A percentile compares a stretch with the other conserved stretches of the same genome.
These are phyloP conservation scores for Epirrhoe alternata DNA, from an alignment of 2,888 invertebrate genomes.

Conservation along the genomic window DNA sequence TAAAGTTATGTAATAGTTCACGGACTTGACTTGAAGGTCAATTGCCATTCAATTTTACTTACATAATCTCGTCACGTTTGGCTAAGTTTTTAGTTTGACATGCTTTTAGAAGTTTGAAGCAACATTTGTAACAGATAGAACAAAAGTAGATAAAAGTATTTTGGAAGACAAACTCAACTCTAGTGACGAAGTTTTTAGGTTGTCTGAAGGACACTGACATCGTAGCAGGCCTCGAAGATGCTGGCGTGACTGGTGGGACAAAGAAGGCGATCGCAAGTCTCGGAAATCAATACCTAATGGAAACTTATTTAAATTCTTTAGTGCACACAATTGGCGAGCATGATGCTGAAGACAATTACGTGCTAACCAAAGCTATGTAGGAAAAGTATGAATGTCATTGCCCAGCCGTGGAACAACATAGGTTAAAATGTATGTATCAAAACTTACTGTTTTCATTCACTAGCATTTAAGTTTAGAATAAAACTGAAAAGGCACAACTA, in stretches of 20 bases:
- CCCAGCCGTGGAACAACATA: too few relatives aligned
- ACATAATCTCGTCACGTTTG: slow-evolving; percentile 48
- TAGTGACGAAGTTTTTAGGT: not conserved
- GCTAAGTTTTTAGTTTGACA: slow-evolving; percentile 6
- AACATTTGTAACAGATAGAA: not conserved
- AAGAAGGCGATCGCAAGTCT: too few relatives aligned
- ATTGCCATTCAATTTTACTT: slow-evolving; percentile 48
- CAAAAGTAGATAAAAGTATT: not conserved
- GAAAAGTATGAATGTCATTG: too few relatives aligned
- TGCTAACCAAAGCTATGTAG: too few relatives aligned
- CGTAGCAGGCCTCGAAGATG: too few relatives aligned
- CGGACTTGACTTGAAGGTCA: slow-evolving; percentile 51
- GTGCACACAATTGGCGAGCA: too few relatives aligned
- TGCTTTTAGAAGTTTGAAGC: not conserved
- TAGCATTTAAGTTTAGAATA: not conserved
- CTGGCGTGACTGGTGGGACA: too few relatives aligned
- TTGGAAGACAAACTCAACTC: not conserved
- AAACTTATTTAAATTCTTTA: too few relatives aligned
- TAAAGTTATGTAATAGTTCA: slow-evolving; percentile 55
- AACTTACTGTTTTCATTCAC: not conserved
- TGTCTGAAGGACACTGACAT: not conserved
- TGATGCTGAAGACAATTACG: too few relatives aligned
- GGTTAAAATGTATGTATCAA: too few relatives aligned
- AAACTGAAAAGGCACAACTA: slow-evolving; percentile 26
- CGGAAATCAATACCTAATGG: too few relatives aligned